phyloP scores from a whole-genome alignment of 1,140 invertebrate species.

The Megathymus violae region DNA sequence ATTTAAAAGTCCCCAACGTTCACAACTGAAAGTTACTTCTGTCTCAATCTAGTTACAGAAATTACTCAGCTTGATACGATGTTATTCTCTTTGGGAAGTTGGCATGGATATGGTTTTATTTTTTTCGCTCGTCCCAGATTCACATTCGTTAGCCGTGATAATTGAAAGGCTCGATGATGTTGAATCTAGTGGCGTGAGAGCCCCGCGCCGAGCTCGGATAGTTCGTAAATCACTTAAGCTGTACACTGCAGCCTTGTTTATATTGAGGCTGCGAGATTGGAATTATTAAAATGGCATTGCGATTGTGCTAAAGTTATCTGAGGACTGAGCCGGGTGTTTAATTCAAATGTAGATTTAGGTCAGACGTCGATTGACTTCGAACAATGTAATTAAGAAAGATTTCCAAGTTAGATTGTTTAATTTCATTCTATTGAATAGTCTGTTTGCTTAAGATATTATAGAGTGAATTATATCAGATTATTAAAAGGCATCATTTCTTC shows the following conservation, averaged over 20 bases:
- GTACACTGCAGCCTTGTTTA: conserved; percentile 69
- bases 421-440: conserved; percentile 28
- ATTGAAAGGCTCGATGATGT: conserved; percentile 45
- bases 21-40: conserved; percentile 9
- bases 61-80: conserved; percentile 27
- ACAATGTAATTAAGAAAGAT: conserved; percentile 70
- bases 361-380: conserved; percentile 72
- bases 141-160: conserved; percentile 39
- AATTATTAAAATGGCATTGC: conserved; percentile 75
- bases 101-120: conserved; percentile 31
- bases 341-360: conserved; percentile 80
- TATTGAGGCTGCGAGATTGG: conserved; percentile 67
- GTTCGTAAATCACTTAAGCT: conserved; percentile 74
- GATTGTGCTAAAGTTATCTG: conserved; percentile 74
- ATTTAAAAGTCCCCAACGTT: too few species aligned
- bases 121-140: conserved; percentile 32
- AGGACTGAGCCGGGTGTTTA: conserved; percentile 54
- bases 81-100: conserved; percentile 31
- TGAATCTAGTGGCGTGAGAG: conserved; percentile 38
- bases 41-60: conserved; percentile 23
- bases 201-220: conserved; percentile 53
- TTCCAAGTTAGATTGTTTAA: conserved; percentile 64
- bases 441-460: background rate
- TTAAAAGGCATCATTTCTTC: background rate
- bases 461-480: conserved; percentile 9